phyloP scores from a whole-genome alignment of 2,113 vertebrate species.

The Clinocottus analis region DNA sequence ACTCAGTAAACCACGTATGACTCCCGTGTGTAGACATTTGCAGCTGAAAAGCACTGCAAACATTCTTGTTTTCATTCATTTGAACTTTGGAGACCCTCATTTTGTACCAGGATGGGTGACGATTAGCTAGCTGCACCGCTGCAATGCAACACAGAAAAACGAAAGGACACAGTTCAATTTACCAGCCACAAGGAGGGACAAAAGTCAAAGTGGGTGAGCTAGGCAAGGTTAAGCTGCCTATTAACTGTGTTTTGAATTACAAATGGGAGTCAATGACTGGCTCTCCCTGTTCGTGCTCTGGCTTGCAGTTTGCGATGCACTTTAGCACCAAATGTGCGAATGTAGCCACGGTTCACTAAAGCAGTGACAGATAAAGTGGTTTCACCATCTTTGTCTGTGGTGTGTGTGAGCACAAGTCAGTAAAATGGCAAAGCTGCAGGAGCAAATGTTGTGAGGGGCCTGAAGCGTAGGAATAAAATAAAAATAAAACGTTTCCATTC shows the following conservation, averaged over 20 bases:
- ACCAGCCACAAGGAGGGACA: background rate
- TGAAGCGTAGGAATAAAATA: slow-evolving; percentile 9
- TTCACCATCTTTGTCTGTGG: background rate
- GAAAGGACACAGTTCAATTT: background rate
- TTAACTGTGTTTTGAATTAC: background rate
- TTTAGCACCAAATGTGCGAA: background rate
- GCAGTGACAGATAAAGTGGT: background rate
- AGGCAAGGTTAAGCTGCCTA: background rate
- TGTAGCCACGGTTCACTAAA: background rate
- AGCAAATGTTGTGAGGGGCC: background rate
- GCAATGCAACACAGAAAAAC: background rate
- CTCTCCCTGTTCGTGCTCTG: background rate
- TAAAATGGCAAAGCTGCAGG: background rate
- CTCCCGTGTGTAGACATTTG: background rate
- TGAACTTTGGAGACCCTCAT: background rate
- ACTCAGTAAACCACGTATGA: background rate
- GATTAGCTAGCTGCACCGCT: background rate
- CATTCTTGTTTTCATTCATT: background rate
- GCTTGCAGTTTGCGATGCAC: background rate
- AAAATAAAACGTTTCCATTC: background rate
- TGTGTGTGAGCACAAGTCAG: background rate
- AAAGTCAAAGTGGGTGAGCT: background rate
- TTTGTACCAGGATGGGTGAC: background rate
- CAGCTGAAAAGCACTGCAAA: background rate
- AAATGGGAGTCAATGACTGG: slow-evolving; percentile 8